These are phyloP conservation scores for Butorides virescens DNA, from an alignment of 2,113 vertebrate species.

Conservation along the genomic window DNA sequence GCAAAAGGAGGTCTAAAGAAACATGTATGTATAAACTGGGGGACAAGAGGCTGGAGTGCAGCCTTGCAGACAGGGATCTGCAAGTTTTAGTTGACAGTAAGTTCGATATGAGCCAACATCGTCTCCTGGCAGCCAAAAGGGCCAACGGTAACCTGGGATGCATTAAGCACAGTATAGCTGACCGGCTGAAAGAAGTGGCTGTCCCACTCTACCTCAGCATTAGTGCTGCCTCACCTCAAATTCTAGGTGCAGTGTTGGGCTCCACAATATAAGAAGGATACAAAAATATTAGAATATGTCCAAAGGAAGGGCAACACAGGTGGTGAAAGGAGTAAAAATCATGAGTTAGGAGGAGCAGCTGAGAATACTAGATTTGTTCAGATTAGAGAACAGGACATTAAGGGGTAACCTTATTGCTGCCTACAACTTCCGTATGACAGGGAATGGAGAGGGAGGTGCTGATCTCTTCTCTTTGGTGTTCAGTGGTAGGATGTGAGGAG, in stretches of 20 bases:
- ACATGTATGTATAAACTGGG: background rate
- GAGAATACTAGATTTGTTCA: background rate
- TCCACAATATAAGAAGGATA: background rate
- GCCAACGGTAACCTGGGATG: background rate
- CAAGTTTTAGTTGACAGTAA: background rate
- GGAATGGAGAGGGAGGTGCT: too few relatives aligned
- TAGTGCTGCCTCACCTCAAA: background rate
- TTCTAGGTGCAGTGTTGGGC: background rate
- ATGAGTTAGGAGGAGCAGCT: background rate
- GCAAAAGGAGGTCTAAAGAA: background rate
- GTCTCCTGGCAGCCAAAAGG: background rate
- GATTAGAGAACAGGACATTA: background rate
- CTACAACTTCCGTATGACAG: too few relatives aligned
- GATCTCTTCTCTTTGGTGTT: too few relatives aligned
- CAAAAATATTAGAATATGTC: background rate
- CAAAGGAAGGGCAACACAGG: background rate
- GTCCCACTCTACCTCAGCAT: background rate
- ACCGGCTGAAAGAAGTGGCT: background rate
- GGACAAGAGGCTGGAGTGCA: background rate
- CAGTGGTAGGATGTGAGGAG: too few relatives aligned
- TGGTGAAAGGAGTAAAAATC: background rate
- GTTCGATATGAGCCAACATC: background rate
- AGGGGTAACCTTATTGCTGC: too few relatives aligned
- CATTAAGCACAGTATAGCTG: background rate
- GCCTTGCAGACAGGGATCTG: background rate